Conservation (phyloP, 2,113 vertebrate genomes). For the Ammodytes marinus region DNA sequence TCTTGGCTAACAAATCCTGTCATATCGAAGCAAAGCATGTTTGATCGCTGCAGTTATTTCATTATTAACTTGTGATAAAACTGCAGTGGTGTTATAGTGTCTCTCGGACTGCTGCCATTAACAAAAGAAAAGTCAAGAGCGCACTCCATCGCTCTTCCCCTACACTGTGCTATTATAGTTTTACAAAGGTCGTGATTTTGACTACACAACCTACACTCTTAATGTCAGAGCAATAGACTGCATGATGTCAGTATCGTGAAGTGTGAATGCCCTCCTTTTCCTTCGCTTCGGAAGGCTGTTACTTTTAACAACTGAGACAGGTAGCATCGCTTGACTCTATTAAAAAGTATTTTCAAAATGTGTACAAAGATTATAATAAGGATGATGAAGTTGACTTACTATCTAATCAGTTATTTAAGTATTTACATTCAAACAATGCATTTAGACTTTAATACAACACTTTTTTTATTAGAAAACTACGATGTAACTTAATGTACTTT, state of each 20-base stretch:
- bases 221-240: slow-evolving; percentile 15
- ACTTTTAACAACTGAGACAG: slow-evolving; percentile 29
- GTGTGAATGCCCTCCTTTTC: slow-evolving; percentile 30
- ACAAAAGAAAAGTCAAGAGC: background rate
- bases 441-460: too few relatives aligned
- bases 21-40: background rate
- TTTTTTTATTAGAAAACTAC: background rate
- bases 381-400: slow-evolving; percentile 12
- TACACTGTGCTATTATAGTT: background rate
- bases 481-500: background rate
- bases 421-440: too few relatives aligned
- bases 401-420: too few relatives aligned
- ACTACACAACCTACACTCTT: background rate
- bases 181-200: slow-evolving; percentile 20
- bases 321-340: slow-evolving; percentile 18
- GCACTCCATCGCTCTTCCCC: background rate
- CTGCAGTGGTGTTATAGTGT: background rate
- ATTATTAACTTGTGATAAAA: background rate
- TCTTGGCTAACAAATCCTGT: background rate
- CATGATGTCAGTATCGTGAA: slow-evolving; percentile 9
- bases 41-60: slow-evolving; percentile 4
- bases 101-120: background rate
- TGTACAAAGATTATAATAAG: background rate
- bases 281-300: slow-evolving; percentile 13
- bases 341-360: slow-evolving; percentile 35